Evolutionary conservation across 2,888 invertebrate genomes (phyloP).

Genomic region (Aproaerema taeniolella): DNA sequence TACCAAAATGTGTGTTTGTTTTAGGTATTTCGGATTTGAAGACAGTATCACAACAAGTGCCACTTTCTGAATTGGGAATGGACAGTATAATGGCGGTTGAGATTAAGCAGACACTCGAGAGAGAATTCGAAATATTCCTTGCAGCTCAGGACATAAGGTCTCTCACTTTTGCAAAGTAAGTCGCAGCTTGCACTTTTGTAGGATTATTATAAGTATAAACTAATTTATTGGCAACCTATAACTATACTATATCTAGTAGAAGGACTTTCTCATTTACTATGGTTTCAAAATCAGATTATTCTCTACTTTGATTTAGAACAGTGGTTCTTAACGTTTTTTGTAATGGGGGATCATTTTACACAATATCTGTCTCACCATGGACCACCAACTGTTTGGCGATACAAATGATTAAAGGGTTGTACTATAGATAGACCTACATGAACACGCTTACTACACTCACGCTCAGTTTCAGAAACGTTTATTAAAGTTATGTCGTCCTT

Average conservation of each 20-base stretch:
- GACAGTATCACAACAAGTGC: slow-evolving; percentile 76
- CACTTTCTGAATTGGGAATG: slow-evolving; percentile 91
- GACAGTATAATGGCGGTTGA: slow-evolving; percentile 95
- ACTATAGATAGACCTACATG: no score
- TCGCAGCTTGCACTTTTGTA: background rate
- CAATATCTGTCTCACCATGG: no score
- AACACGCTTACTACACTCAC: no score
- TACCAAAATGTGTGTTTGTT: no score
- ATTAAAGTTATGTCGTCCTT: no score
- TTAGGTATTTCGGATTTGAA: slow-evolving; percentile 79
- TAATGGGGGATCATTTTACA: background rate
- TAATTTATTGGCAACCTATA: background rate
- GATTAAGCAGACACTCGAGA: slow-evolving; percentile 89
- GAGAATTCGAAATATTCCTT: slow-evolving; percentile 86
- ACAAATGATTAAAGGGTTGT: no score
- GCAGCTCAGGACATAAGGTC: slow-evolving; percentile 86
- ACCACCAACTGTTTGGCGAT: no score
- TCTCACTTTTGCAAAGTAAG: slow-evolving; percentile 79
- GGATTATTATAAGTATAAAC: background rate
- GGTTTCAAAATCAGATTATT: background rate
- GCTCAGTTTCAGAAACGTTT: no score
- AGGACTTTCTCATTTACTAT: no score
- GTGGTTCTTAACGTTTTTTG: background rate
- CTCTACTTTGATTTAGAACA: background rate
- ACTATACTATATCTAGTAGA: background rate